Percentiles rank a stretch among this genome's conserved stretches.
Evolutionary conservation across 1,140 invertebrate species (phyloP).

Genomic region (Lordiphosa mommai): DNA sequence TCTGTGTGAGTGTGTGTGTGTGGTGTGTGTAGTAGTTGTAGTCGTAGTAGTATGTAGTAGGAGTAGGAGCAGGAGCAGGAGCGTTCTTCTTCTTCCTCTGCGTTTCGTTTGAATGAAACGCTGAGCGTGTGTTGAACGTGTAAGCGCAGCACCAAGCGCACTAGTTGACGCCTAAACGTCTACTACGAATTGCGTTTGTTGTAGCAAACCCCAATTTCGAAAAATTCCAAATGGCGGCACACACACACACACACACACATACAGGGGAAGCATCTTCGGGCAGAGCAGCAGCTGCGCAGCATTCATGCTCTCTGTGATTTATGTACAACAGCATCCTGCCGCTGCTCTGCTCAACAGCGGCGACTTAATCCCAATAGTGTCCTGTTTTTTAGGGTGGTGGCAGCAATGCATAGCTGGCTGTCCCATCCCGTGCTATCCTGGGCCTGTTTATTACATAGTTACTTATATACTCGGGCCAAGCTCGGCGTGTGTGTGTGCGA

Average conservation of each 20-base stretch:
- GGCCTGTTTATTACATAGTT: conserved; percentile 58
- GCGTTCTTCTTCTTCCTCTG: conserved; percentile 19
- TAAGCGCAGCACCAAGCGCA: conserved; percentile 80
- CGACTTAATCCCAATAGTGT: conserved; percentile 73
- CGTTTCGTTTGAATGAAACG: conserved; percentile 12
- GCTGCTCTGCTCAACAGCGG: conserved; percentile 34
- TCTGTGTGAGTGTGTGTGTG: not conserved
- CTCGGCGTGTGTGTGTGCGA: conserved; percentile 9
- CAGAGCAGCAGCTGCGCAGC: conserved; percentile 36
- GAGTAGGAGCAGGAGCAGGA: conserved; percentile 3
- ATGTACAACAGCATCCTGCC: conserved; percentile 57
- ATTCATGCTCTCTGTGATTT: conserved; percentile 63
- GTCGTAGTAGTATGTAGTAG: conserved; percentile 10
- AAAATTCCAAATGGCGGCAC: conserved; percentile 79
- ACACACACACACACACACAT: conserved; percentile 29
- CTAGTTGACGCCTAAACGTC: conserved; percentile 81
- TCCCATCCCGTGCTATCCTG: conserved; percentile 3
- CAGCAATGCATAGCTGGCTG: conserved; percentile 25
- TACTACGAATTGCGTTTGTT: conserved; percentile 80
- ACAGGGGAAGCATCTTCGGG: conserved; percentile 6
- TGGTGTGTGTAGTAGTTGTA: not conserved
- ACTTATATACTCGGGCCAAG: conserved; percentile 46
- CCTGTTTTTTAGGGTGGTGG: conserved; percentile 57
- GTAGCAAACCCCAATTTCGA: conserved; percentile 80
- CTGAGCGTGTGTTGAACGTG: conserved; percentile 53